phyloP scores from a whole-genome alignment of 2,888 invertebrate species.

The Mesorhabditis spiculigera region DNA sequence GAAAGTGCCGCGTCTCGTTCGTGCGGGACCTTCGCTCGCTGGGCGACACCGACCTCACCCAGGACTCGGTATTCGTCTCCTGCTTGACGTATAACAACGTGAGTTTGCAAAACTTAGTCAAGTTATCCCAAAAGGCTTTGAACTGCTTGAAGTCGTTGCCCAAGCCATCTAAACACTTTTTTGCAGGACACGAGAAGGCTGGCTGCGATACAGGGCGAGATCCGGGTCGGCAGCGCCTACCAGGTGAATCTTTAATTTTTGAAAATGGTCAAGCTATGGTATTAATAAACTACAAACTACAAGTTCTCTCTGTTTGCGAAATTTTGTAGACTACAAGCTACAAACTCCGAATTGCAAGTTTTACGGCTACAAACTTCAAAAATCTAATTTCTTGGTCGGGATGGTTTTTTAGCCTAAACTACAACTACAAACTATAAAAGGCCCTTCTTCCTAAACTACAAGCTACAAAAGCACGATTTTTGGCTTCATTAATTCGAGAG shows the following conservation, averaged over 20 bases:
- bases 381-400: neutral
- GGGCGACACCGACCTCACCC: conserved; percentile 60
- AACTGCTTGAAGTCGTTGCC: neutral
- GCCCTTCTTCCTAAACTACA: too few relatives aligned
- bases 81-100: conserved; percentile 64
- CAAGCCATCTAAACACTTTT: too few relatives aligned
- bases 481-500: too few relatives aligned
- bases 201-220: conserved; percentile 66
- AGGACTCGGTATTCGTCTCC: conserved; percentile 64
- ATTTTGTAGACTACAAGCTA: neutral
- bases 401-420: too few relatives aligned
- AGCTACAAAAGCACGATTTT: too few relatives aligned
- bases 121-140: neutral
- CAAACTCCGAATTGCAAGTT: neutral
- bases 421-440: too few relatives aligned
- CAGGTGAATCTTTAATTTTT: conserved; percentile 59
- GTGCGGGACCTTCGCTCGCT: conserved; percentile 63
- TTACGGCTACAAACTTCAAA: too few relatives aligned
- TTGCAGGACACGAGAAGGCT: conserved; percentile 63
- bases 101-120: conserved; percentile 23
- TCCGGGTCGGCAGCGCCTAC: conserved; percentile 67
- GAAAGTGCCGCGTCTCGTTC: conserved; percentile 65
- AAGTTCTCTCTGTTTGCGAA: neutral
- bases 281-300: neutral
- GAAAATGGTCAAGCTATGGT: neutral